phyloP scores from a whole-genome alignment of 2,113 vertebrate genomes.

The Limanda limanda region DNA sequence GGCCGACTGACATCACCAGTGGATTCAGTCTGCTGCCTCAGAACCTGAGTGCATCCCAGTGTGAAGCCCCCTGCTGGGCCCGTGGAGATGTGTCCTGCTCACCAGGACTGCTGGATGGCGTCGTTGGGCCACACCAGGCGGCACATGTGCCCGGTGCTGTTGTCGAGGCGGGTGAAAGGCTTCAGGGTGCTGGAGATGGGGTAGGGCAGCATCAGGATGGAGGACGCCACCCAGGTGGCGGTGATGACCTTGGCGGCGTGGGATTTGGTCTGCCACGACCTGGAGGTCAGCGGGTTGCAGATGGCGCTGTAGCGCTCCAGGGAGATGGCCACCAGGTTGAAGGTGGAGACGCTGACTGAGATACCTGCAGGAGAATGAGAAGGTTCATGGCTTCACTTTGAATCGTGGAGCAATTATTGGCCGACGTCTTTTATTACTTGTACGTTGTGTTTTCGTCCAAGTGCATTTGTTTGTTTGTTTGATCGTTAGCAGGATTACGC shows the following conservation, averaged over 20 bases:
- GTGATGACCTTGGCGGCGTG: slow-evolving; percentile 95
- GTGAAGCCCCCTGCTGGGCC: neutral
- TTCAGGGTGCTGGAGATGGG: slow-evolving; percentile 92
- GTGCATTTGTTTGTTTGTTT: too few relatives aligned
- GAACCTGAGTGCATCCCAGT: too few relatives aligned
- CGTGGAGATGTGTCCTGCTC: slow-evolving; percentile 60
- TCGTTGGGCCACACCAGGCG: slow-evolving; percentile 91
- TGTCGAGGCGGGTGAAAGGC: slow-evolving; percentile 90
- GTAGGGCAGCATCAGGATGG: slow-evolving; percentile 95
- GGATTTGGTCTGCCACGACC: slow-evolving; percentile 97
- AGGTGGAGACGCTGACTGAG: slow-evolving; percentile 96
- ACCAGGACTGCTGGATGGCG: slow-evolving; percentile 93
- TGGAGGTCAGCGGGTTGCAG: slow-evolving; percentile 94
- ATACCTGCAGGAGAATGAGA: slow-evolving; percentile 81
- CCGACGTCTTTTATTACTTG: too few relatives aligned
- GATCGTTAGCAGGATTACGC: too few relatives aligned
- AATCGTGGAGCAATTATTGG: too few relatives aligned
- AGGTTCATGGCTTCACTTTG: too few relatives aligned
- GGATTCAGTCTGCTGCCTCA: too few relatives aligned
- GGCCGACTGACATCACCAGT: too few relatives aligned
- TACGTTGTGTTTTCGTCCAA: too few relatives aligned
- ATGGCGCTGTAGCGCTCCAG: slow-evolving; percentile 97
- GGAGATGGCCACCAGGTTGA: slow-evolving; percentile 97
- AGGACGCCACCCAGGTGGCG: slow-evolving; percentile 91
- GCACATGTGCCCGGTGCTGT: slow-evolving; percentile 95